Evolutionary conservation across 2,888 invertebrate genomes (phyloP).

Genomic region (Cyclophora punctaria): DNA sequence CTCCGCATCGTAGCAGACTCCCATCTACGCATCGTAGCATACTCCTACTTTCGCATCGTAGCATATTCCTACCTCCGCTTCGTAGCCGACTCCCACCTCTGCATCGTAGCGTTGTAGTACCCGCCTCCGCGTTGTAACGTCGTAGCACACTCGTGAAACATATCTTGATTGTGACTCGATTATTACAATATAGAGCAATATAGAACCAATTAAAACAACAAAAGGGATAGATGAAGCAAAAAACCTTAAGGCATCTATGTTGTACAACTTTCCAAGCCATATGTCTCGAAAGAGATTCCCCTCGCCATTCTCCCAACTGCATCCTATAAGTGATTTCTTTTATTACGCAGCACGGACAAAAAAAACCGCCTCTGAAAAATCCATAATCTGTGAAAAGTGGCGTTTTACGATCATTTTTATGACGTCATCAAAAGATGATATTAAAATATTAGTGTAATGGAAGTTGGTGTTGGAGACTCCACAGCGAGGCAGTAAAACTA

Average conservation of each 20-base stretch:
- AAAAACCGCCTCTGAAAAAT: slow-evolving; percentile 54
- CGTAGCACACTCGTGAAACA: no score
- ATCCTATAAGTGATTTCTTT: slow-evolving; percentile 71
- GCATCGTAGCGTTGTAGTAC: no score
- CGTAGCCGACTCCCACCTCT: no score
- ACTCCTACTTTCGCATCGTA: no score
- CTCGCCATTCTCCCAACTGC: slow-evolving; percentile 41
- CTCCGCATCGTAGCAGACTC: no score
- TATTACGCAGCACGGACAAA: slow-evolving; percentile 65
- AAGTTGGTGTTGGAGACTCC: neutral
- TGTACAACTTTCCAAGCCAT: slow-evolving; percentile 20
- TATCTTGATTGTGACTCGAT: no score
- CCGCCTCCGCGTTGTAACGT: no score
- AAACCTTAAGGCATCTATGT: neutral
- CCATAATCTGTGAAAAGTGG: slow-evolving; percentile 58
- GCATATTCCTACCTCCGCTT: no score
- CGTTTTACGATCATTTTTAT: slow-evolving; percentile 60
- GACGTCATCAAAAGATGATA: slow-evolving; percentile 40
- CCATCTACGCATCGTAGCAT: no score
- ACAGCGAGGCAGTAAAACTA: neutral
- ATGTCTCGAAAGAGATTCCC: slow-evolving; percentile 42
- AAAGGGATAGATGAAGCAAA: no score
- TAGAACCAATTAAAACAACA: no score
- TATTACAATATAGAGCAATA: no score
- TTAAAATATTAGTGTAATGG: slow-evolving; percentile 54